phyloP scores from a whole-genome alignment of 2,113 vertebrate genomes.

The Lathamus discolor region DNA sequence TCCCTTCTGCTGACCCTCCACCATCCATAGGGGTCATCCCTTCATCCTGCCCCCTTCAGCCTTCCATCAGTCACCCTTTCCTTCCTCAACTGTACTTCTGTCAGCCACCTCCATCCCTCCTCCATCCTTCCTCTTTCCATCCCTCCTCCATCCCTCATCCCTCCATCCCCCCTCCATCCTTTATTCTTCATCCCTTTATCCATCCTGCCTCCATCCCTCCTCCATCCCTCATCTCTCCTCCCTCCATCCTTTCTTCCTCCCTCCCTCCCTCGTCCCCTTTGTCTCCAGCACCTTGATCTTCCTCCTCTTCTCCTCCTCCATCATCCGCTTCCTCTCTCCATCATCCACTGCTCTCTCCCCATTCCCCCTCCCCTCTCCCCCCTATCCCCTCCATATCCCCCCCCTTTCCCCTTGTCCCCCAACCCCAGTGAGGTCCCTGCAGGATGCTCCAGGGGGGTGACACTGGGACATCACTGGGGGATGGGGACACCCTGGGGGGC shows the following conservation, averaged over 20 bases:
- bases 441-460: too few species aligned
- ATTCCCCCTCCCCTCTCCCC: too few species aligned
- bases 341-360: too few species aligned
- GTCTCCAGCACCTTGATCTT: not conserved
- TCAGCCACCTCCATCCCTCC: not conserved
- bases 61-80: rapidly evolving
- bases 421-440: not conserved
- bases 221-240: not conserved
- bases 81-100: not conserved
- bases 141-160: not conserved
- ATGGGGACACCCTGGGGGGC: too few species aligned
- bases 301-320: not conserved
- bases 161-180: not conserved
- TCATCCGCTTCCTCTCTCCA: too few species aligned
- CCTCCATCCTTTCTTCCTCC: too few species aligned
- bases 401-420: too few species aligned
- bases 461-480: not conserved
- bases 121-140: not conserved
- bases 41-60: not conserved
- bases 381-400: too few species aligned
- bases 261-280: not conserved
- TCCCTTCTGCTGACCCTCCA: too few species aligned
- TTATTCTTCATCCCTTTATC: too few species aligned
- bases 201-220: not conserved
- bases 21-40: rapidly evolving